phyloP scores from a whole-genome alignment of 2,113 vertebrate genomes.

The Erinaceus europaeus region DNA sequence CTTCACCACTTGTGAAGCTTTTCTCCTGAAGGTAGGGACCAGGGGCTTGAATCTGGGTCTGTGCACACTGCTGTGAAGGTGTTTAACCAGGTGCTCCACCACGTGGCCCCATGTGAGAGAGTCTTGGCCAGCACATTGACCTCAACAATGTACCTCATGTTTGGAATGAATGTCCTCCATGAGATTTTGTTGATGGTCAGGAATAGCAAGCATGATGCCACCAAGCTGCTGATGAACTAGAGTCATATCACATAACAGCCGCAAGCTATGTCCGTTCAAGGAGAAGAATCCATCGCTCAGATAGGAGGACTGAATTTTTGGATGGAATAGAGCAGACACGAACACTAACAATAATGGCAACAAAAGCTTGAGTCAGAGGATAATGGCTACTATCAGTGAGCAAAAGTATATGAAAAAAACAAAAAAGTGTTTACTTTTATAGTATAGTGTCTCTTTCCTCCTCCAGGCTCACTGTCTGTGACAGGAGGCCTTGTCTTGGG shows the following conservation, averaged over 20 bases:
- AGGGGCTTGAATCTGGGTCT: too few species aligned
- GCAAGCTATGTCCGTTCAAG: too few species aligned
- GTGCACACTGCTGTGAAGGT: too few species aligned
- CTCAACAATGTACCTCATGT: neutral
- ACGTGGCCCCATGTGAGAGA: too few species aligned
- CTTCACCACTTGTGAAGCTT: too few species aligned
- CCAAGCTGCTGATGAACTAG: neutral
- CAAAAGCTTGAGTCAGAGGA: neutral
- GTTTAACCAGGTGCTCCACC: too few species aligned
- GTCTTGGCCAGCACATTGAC: neutral
- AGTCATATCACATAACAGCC: too few species aligned
- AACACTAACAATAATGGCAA: neutral
- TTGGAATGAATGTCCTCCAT: rapidly evolving
- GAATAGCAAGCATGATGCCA: too few species aligned
- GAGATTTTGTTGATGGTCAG: neutral
- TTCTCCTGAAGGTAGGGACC: too few species aligned
- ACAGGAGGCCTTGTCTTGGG: neutral
- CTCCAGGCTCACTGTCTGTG: neutral
- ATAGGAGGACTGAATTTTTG: neutral
- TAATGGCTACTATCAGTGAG: neutral
- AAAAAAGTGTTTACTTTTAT: neutral
- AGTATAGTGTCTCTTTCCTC: neutral
- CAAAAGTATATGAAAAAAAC: neutral
- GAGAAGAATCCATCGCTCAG: neutral
- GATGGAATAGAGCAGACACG: neutral